Base-by-base conservation (phyloP, 2,113 vertebrate genomes). In the Phasianus colchicus region DNA sequence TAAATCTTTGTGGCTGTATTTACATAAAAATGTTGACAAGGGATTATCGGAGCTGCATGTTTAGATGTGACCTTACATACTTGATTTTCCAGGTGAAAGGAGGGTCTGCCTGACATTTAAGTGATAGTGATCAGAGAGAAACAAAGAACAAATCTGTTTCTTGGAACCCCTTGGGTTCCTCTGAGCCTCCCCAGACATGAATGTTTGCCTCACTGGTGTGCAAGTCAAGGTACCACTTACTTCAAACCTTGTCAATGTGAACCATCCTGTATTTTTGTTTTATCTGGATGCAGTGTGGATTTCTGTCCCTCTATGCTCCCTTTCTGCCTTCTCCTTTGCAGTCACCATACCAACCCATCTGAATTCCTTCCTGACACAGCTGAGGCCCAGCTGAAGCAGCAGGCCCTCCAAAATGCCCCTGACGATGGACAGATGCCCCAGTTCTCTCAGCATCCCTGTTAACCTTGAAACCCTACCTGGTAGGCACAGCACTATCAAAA, bases 401-500 rank as follows among this genome's bases (percentile, higher is more conserved):
- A 66, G 50, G 19, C 79, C 90, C 58, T 88, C 2, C 8, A 50
- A 86, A 96, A 94, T 82, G 87, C 80, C 80, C 79, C 69, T 72
- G 86, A 83, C 2, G 18, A 80, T 24, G 90, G 94, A 67, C 79
- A 93, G 91, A 84, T 80, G 58, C 42, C 58, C 47, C 72, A 86
- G 13, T 88, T 89, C 86, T 95, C 82, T 67, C 61, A 87, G 81
- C 71, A 88, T 89, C 66, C 93, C 74, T 61, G 43, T 50, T 95
- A 77, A 94, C 88, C 85, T 88, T 82, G 90, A 91, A 93, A 90
- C 14, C 60, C 29, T 89, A 88, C 73, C 86, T 86, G 65, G 69
- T 18, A 88, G 80, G 88, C 91, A 73, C 88, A 94, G 73, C 17
- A 65, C 92, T 95, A 85, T 96, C 86, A 96, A 92, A 96, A 92